phyloP scores from a whole-genome alignment of 2,888 invertebrate genomes.

The Morpho helenor region DNA sequence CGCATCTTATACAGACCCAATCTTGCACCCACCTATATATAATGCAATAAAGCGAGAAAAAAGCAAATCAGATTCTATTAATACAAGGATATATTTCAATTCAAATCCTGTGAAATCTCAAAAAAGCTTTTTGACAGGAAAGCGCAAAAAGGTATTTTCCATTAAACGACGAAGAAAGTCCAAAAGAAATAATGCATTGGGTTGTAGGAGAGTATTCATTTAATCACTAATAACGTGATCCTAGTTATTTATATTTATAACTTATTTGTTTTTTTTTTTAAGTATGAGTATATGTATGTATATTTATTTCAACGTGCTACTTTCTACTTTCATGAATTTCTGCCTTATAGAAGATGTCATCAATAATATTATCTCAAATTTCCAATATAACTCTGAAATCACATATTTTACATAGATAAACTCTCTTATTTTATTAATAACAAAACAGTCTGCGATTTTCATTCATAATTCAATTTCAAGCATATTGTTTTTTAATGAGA shows the following conservation, averaged over 20 bases:
- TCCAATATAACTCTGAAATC: too few relatives aligned
- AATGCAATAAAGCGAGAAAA: constrained; percentile 3
- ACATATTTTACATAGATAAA: too few relatives aligned
- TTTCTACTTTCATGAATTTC: too few relatives aligned
- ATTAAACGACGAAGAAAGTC: constrained; percentile 43
- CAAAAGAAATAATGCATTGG: constrained; percentile 26
- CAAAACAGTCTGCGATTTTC: too few relatives aligned
- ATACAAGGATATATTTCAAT: constrained; percentile 14
- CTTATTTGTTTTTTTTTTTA: not conserved
- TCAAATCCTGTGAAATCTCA: constrained; percentile 36
- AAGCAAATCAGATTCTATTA: constrained; percentile 7
- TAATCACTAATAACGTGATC: not conserved
- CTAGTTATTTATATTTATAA: not conserved
- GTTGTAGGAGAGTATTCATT: constrained; percentile 8
- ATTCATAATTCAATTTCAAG: too few relatives aligned
- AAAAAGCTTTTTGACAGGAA: constrained; percentile 42
- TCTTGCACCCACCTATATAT: constrained; percentile 20
- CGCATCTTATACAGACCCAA: constrained; percentile 29
- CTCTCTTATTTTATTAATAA: too few relatives aligned
- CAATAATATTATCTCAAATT: too few relatives aligned
- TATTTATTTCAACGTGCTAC: too few relatives aligned
- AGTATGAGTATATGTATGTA: not conserved
- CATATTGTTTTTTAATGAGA: too few relatives aligned
- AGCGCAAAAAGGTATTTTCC: constrained; percentile 48
- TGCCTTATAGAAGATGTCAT: too few relatives aligned